Conservation (phyloP, 2,888 invertebrate genomes). For the Hirtodrosophila duncani region DNA sequence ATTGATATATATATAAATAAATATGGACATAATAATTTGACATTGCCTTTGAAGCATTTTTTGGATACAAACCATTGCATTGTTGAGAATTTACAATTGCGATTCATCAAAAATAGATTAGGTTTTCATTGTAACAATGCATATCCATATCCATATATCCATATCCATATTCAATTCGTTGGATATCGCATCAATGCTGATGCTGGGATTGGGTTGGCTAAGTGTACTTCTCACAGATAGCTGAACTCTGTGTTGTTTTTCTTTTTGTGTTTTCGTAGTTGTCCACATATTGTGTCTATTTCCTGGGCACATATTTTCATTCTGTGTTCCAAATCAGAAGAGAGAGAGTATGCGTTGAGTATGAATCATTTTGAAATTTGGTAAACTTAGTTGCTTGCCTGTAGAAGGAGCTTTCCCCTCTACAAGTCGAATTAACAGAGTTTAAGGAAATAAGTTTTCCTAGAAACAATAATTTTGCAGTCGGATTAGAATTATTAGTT, state of each 20-base stretch:
- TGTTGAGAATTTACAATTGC: constrained; percentile 64
- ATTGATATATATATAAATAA: constrained; percentile 2
- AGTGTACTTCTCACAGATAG: constrained; percentile 25
- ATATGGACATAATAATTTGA: constrained; percentile 34
- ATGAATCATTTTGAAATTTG: too few relatives aligned
- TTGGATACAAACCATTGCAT: constrained; percentile 21
- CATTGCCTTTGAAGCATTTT: constrained; percentile 29
- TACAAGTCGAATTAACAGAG: too few relatives aligned
- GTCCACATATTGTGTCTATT: background rate
- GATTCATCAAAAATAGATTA: constrained; percentile 73
- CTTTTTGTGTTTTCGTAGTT: constrained; percentile 5
- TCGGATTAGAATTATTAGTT: too few relatives aligned
- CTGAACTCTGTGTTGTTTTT: background rate
- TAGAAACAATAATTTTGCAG: too few relatives aligned
- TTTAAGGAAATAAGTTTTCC: too few relatives aligned
- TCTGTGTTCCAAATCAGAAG: too few relatives aligned
- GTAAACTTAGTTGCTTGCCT: too few relatives aligned
- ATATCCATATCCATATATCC: constrained; percentile 13
- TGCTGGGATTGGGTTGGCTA: constrained; percentile 5
- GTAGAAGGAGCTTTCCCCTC: too few relatives aligned
- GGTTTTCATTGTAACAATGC: constrained; percentile 54
- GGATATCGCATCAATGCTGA: too few relatives aligned
- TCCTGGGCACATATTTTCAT: constrained; percentile 7
- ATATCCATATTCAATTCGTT: constrained; percentile 2
- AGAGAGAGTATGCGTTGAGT: too few relatives aligned